Conservation (phyloP, 2,113 vertebrate species). For the Vireo altiloquus region DNA sequence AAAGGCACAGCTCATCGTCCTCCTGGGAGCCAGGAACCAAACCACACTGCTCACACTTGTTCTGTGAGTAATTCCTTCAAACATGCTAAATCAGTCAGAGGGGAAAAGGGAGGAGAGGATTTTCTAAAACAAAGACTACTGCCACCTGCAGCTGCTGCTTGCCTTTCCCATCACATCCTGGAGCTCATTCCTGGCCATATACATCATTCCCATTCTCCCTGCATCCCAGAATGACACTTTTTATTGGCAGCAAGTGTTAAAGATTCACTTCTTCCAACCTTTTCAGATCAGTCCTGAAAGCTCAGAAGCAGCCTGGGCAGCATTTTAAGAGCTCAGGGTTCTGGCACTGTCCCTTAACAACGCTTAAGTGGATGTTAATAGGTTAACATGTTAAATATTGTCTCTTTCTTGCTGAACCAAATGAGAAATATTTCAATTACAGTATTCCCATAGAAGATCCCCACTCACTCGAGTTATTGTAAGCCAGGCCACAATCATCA, state of each 20-base stretch:
- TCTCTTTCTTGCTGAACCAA: background rate
- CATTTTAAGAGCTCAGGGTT: constrained; percentile 1
- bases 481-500: background rate
- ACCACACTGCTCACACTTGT: background rate
- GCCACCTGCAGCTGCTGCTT: background rate
- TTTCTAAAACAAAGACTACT: background rate
- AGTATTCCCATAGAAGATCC: constrained; percentile 1
- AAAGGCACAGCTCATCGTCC: background rate
- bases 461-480: background rate
- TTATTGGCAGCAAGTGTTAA: background rate
- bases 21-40: background rate
- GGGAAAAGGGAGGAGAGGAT: background rate
- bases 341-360: background rate
- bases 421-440: constrained; percentile 6
- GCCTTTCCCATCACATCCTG: background rate
- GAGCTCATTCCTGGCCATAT: background rate
- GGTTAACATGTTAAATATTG: constrained; percentile 29
- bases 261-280: background rate
- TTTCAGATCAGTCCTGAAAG: background rate
- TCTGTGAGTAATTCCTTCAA: background rate
- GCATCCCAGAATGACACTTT: background rate
- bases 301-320: background rate
- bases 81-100: background rate
- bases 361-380: background rate
- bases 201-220: background rate